phyloP scores from a whole-genome alignment of 2,113 vertebrate genomes.

The Ctenomys sociabilis region DNA sequence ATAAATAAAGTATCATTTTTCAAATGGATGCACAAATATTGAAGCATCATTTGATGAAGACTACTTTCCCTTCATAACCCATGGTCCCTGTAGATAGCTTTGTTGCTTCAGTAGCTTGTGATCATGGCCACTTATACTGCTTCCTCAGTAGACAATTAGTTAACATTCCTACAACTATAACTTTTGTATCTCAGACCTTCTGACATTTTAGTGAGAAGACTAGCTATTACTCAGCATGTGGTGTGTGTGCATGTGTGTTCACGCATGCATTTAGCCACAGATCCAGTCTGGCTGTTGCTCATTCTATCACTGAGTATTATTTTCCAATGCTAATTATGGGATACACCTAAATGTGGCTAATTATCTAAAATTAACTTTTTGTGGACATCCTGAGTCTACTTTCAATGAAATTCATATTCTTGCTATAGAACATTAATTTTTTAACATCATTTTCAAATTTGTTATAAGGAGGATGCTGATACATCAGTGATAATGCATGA shows the following conservation, averaged over 20 bases:
- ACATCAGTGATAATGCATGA: neutral
- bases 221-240: neutral
- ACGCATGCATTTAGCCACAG: neutral
- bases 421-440: slow-evolving; percentile 27
- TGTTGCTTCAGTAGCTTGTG: neutral
- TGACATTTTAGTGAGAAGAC: neutral
- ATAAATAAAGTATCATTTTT: neutral
- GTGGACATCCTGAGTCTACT: neutral
- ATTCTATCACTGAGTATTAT: neutral
- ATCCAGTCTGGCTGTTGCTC: neutral
- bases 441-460: slow-evolving; percentile 59
- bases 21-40: neutral
- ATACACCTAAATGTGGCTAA: neutral
- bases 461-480: slow-evolving; percentile 16
- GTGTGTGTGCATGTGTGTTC: neutral
- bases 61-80: neutral
- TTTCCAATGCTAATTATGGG: too few species aligned
- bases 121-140: neutral
- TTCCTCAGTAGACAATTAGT: neutral
- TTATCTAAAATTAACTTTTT: slow-evolving; percentile 12
- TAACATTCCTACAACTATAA: neutral
- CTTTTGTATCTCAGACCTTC: slow-evolving; percentile 12
- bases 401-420: slow-evolving; percentile 41
- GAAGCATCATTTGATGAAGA: neutral
- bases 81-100: neutral